phyloP scores from a whole-genome alignment of 2,888 invertebrate species.

The Dryadula phaetusa region DNA sequence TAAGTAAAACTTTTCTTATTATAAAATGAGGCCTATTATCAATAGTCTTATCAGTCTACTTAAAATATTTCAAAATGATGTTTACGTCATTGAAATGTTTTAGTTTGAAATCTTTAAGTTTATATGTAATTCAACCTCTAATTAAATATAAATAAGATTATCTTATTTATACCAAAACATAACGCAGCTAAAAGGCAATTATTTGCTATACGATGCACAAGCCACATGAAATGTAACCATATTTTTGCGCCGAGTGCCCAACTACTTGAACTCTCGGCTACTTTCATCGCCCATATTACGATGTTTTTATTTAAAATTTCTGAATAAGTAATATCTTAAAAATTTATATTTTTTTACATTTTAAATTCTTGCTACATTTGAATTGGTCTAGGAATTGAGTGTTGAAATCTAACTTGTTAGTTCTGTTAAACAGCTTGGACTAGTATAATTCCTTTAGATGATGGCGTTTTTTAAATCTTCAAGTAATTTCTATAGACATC shows the following conservation, averaged over 20 bases:
- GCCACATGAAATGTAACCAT: slow-evolving; percentile 46
- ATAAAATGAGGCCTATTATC: too few species aligned
- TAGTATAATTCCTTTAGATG: not conserved
- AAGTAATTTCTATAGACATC: not conserved
- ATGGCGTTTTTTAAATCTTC: not conserved
- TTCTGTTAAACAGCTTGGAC: not conserved
- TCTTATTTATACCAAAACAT: slow-evolving; percentile 14
- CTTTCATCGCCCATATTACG: slow-evolving; percentile 40
- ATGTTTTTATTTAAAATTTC: slow-evolving; percentile 18
- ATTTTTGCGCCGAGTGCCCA: slow-evolving; percentile 47
- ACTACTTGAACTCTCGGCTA: slow-evolving; percentile 47
- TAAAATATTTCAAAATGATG: too few species aligned
- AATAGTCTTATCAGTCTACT: too few species aligned
- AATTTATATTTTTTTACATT: not conserved
- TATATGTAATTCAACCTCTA: too few species aligned
- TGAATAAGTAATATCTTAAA: not conserved
- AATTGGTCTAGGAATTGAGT: not conserved
- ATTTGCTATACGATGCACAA: slow-evolving; percentile 39
- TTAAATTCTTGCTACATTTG: not conserved
- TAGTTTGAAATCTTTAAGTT: too few species aligned
- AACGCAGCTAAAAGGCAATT: slow-evolving; percentile 28
- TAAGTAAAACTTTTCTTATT: too few species aligned
- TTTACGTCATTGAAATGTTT: too few species aligned
- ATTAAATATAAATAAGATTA: slow-evolving; percentile 6
- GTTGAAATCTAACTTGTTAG: not conserved